These are phyloP conservation scores for Zootermopsis nevadensis DNA, from an alignment of 2,888 invertebrate species.

Conservation along the genomic window DNA sequence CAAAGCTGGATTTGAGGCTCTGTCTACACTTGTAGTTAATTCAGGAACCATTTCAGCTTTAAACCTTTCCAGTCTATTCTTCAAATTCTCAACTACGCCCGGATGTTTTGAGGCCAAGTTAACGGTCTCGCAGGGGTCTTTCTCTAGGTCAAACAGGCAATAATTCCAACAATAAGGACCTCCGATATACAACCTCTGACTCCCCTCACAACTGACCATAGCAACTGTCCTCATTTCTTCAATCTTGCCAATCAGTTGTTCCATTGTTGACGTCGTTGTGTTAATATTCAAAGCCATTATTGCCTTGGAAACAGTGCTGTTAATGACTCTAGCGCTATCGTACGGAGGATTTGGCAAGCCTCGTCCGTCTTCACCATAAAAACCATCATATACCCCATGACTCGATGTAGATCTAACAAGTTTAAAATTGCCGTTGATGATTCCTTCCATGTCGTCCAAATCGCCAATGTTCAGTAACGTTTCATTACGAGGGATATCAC, in stretches of 20 bases:
- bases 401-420: conserved; percentile 43
- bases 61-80: conserved; percentile 25
- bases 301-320: conserved; percentile 58
- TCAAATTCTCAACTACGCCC: conserved; percentile 14
- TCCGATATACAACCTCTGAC: neutral
- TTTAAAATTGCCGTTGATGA: conserved; percentile 50
- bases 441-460: conserved; percentile 15
- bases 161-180: conserved; percentile 21
- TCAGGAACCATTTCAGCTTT: conserved; percentile 32
- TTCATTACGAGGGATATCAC: conserved; percentile 56
- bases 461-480: conserved; percentile 61
- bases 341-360: conserved; percentile 55
- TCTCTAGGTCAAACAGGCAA: conserved; percentile 54
- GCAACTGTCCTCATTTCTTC: neutral
- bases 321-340: conserved; percentile 57
- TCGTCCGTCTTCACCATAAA: conserved; percentile 40
- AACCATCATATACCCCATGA: conserved; percentile 40
- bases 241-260: neutral
- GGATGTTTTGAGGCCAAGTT: conserved; percentile 53
- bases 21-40: conserved; percentile 45
- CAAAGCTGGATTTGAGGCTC: conserved; percentile 44
- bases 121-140: conserved; percentile 55
- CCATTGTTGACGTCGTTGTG: neutral
- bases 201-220: neutral
- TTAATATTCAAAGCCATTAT: neutral